These are phyloP conservation scores for Amiota mariae DNA, from an alignment of 2,888 invertebrate genomes.

Conservation along the genomic window DNA sequence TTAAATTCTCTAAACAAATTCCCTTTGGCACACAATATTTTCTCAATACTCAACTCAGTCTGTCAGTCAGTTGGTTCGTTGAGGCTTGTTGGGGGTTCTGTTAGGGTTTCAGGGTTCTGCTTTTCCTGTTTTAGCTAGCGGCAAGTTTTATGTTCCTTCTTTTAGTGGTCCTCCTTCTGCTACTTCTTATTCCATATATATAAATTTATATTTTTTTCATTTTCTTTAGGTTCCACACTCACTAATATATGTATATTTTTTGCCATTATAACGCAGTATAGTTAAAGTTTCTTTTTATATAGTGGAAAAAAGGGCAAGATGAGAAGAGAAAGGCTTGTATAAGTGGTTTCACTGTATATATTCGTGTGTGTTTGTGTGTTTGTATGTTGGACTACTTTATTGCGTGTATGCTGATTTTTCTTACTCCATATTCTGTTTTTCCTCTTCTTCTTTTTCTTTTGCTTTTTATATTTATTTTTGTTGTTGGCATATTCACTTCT, in stretches of 20 bases:
- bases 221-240: too few relatives aligned
- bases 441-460: conserved; percentile 11
- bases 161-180: not conserved
- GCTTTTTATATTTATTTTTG: not conserved
- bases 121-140: not conserved
- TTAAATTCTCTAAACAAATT: conserved; percentile 31
- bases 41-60: conserved; percentile 18
- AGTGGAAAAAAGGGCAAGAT: too few relatives aligned
- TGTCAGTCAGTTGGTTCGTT: not conserved
- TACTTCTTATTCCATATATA: not conserved
- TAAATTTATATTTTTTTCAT: not conserved
- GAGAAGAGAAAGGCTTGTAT: too few relatives aligned
- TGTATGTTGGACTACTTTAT: conserved; percentile 4
- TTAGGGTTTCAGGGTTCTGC: not conserved
- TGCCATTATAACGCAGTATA: conserved; percentile 27
- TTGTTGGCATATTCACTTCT: not conserved
- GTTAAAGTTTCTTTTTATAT: not conserved
- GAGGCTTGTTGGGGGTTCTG: not conserved
- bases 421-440: conserved; percentile 5
- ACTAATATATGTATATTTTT: conserved; percentile 21
- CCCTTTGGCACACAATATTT: conserved; percentile 31
- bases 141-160: conserved; percentile 17
- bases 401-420: conserved; percentile 26
- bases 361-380: too few relatives aligned
- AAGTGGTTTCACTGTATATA: too few relatives aligned